phyloP scores from a whole-genome alignment of 1,140 invertebrate genomes.

The Drosophila ogumai region DNA sequence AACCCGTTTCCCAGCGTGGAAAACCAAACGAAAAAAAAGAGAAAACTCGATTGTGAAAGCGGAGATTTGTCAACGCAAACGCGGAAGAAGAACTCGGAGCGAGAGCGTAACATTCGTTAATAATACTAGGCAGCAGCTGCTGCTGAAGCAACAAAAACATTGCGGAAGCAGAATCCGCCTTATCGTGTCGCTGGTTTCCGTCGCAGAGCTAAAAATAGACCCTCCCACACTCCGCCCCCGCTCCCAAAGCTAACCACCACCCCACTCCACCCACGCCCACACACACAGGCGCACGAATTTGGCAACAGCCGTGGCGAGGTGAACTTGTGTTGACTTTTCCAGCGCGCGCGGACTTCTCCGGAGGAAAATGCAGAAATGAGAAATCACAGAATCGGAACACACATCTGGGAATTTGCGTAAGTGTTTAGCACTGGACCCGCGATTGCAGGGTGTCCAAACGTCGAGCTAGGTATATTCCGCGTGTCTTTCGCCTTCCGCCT shows the following conservation, averaged over 20 bases:
- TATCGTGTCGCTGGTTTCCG: slow-evolving; percentile 43
- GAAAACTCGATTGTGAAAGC: slow-evolving; percentile 42
- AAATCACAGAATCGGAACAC: slow-evolving; percentile 15
- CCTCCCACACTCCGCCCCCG: slow-evolving; percentile 21
- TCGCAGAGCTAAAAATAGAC: slow-evolving; percentile 44
- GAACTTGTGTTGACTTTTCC: slow-evolving; percentile 54
- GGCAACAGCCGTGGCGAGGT: slow-evolving; percentile 34
- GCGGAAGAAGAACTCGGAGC: slow-evolving; percentile 34
- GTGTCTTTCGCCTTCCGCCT: slow-evolving; percentile 1
- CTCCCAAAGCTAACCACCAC: not conserved
- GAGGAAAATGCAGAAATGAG: slow-evolving; percentile 47
- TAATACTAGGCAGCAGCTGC: slow-evolving; percentile 33
- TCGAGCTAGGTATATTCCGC: not conserved
- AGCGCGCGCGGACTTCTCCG: slow-evolving; percentile 38
- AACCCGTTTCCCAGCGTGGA: not conserved
- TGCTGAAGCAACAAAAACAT: slow-evolving; percentile 37
- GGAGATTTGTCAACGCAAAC: slow-evolving; percentile 44
- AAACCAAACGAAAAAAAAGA: slow-evolving; percentile 11
- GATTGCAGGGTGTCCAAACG: slow-evolving; percentile 1
- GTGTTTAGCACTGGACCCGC: slow-evolving; percentile 9
- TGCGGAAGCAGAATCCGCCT: slow-evolving; percentile 48
- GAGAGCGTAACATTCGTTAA: slow-evolving; percentile 38
- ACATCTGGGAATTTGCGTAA: slow-evolving; percentile 45
- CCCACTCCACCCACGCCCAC: slow-evolving; percentile 16
- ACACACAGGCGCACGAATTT: slow-evolving; percentile 26